Percentiles rank a stretch among this genome's conserved stretches.
These are phyloP conservation scores for Chloroceryle aenea DNA, from an alignment of 2,113 vertebrate species.

Conservation along the genomic window DNA sequence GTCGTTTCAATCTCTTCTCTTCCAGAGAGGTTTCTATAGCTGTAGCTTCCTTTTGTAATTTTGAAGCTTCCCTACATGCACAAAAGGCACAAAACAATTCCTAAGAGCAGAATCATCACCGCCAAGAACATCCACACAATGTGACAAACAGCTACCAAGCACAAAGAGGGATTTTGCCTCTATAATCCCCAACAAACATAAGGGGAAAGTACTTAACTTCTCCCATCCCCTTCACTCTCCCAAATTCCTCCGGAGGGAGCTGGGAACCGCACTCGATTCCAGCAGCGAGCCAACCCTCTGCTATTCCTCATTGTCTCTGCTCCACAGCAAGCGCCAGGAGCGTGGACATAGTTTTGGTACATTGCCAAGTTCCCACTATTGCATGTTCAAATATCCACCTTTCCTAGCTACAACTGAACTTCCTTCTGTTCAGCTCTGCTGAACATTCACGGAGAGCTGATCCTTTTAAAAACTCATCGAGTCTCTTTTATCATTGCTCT, in stretches of 20 bases:
- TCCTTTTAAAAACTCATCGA: not conserved
- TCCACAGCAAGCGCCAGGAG: not conserved
- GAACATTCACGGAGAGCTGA: not conserved
- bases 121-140: not conserved
- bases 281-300: not conserved
- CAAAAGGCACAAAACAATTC: not conserved
- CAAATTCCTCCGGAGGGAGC: not conserved
- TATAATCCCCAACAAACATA: not conserved
- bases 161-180: not conserved
- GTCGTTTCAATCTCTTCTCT: conserved; percentile 81
- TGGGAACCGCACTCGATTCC: not conserved
- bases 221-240: not conserved
- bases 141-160: not conserved
- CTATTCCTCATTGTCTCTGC: not conserved
- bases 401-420: not conserved
- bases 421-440: not conserved
- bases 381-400: not conserved
- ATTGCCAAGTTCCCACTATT: not conserved
- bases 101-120: not conserved
- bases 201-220: not conserved
- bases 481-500: not conserved
- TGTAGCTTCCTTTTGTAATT: conserved; percentile 82
- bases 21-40: conserved; percentile 83
- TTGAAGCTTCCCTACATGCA: conserved; percentile 79
- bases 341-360: fast-evolving